Evolutionary conservation across 1,140 invertebrate species (phyloP), one percentile per base, ranked within the genome.

Genomic region (Mycetomoellerius zeteki): DNA sequence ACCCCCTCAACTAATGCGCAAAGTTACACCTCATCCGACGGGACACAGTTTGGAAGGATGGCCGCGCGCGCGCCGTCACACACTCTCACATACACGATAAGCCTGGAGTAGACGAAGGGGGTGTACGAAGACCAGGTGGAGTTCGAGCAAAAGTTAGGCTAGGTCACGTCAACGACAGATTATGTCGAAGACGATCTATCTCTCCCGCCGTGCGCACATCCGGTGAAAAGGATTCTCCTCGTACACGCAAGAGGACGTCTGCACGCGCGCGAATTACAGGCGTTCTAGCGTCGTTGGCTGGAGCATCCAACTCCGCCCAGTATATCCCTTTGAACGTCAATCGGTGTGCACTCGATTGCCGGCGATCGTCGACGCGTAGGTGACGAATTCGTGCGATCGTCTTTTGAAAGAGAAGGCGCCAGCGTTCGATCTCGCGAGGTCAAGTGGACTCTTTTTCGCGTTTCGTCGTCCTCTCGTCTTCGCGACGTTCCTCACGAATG

Each of bases 81-180:
- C 85, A 88, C 82, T 56, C 19, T 33, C 47, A 85, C 82, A 88
- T 77, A 87, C 87, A 24, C 58, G 85, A 86, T 72, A 88, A 60
- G 30, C 73, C 54, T 50, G 24, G 8, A 12, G 21, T n/a, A n/a
- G n/a, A 71, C 1, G 7, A 33, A 7, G 58, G 62, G 12, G 52
- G 47, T 33, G 27, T 16, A 78, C 50, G 54, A 43, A 30, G 58
- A 85, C 47, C 50, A 67, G 72, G 37, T 65, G 69, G 27, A 84
- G 64, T 33, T 43, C 24, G 58, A 75, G 90, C 78, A 71, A 88
- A 93, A 91, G 92, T 93, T 87, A 86, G 78, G 87, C 47, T 91
- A 91, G 92, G 89, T 93, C 91, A 86, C 75, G 92, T 87, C 90
- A 90, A 78, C 89, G 89, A 64, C 82, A 89, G 92, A 92, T 93